Evolutionary conservation across 1,140 invertebrate species (phyloP).

Genomic region (Capitella teleta): DNA sequence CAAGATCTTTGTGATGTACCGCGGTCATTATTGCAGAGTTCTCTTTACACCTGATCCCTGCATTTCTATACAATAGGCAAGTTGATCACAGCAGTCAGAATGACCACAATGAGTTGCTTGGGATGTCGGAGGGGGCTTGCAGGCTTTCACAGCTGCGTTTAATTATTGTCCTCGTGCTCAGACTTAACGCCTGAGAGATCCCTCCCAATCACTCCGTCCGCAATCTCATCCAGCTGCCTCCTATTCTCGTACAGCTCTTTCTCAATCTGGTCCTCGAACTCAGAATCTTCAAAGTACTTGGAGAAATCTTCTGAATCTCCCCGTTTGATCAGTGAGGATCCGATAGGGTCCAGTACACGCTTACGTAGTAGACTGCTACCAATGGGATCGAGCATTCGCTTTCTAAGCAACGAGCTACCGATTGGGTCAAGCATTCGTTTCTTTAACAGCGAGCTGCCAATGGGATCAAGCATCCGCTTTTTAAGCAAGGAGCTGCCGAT

Average conservation of each 20-base stretch:
- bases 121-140: no score
- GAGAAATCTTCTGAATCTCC: neutral
- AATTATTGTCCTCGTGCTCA: no score
- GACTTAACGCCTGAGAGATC: no score
- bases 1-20: no score
- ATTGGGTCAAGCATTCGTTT: constrained; percentile 5
- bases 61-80: no score
- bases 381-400: constrained; percentile 4
- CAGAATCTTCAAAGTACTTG: neutral
- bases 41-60: no score
- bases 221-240: constrained; percentile 6
- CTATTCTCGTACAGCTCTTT: no score
- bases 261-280: neutral
- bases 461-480: neutral
- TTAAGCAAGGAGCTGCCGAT: constrained; percentile 11
- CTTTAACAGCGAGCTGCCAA: neutral
- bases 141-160: no score
- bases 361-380: constrained; percentile 6
- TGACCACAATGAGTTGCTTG: no score
- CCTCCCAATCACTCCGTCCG: neutral
- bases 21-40: no score
- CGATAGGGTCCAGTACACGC: neutral
- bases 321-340: neutral
- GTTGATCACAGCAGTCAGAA: no score
- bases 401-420: constrained; percentile 5